These are phyloP conservation scores for Prosapia bicincta DNA, from an alignment of 2,888 invertebrate genomes.

Conservation along the genomic window DNA sequence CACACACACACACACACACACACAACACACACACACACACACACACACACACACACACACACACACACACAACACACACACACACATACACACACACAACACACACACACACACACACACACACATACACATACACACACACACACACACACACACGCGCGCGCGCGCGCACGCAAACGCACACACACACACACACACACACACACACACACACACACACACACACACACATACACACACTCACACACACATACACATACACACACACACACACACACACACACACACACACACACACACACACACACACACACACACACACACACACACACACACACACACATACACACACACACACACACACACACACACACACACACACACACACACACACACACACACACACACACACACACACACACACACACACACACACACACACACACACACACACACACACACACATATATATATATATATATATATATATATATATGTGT, in stretches of 20 bases:
- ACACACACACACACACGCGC: no score
- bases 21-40: no score
- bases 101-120: no score
- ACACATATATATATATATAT: no score
- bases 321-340: not conserved
- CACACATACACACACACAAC: no score
- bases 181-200: no score
- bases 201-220: not conserved
- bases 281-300: not conserved
- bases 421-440: not conserved
- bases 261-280: not conserved
- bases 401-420: not conserved
- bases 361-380: not conserved
- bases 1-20: no score
- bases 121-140: no score
- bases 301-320: not conserved
- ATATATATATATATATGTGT: no score
- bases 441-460: not conserved
- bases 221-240: not conserved
- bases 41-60: no score
- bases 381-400: not conserved
- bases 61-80: no score
- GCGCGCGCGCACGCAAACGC: no score
- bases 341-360: not conserved
- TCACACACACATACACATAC: not conserved